A percentile compares a stretch with the other conserved stretches of the same genome.
phyloP scores from a whole-genome alignment of 2,797 vertebrate species.

The Eutrigla gurnardus region DNA sequence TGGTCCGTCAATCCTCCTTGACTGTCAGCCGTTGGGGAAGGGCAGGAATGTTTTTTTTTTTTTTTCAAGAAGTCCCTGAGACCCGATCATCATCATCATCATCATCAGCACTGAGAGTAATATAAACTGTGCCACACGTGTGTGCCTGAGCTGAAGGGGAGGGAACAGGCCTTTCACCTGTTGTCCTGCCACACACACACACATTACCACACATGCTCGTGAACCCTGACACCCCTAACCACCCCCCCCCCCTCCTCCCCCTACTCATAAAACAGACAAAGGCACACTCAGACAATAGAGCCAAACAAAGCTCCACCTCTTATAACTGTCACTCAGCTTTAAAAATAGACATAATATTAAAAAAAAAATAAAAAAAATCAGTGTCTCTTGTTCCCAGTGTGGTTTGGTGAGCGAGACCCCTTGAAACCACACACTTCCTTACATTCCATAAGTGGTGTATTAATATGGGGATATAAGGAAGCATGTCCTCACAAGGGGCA shows the following conservation, averaged over 20 bases:
- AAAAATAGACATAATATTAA: background rate
- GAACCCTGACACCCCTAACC: slow-evolving; percentile 16
- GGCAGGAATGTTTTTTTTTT: slow-evolving; percentile 56
- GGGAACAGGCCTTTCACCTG: slow-evolving; percentile 75
- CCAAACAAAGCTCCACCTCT: slow-evolving; percentile 6
- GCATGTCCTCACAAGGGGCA: slow-evolving; percentile 92
- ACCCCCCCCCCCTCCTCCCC: slow-evolving; percentile 22
- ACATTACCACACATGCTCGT: slow-evolving; percentile 9
- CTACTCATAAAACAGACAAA: slow-evolving; percentile 47
- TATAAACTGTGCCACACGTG: slow-evolving; percentile 61
- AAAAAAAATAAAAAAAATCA: background rate
- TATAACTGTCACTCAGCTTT: background rate
- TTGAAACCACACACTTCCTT: slow-evolving; percentile 99
- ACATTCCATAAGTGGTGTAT: slow-evolving; percentile 98
- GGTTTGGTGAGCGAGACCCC: slow-evolving; percentile 74
- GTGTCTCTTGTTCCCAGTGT: slow-evolving; percentile 9
- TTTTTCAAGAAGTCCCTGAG: slow-evolving; percentile 72
- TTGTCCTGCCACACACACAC: slow-evolving; percentile 57
- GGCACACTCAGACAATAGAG: slow-evolving; percentile 4
- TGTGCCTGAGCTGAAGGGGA: slow-evolving; percentile 65
- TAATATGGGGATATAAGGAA: slow-evolving; percentile 99
- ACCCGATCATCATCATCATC: slow-evolving; percentile 35
- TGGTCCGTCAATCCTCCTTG: slow-evolving; percentile 83
- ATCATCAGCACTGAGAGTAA: slow-evolving; percentile 52
- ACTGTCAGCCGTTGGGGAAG: slow-evolving; percentile 75